These are phyloP conservation scores for Paracanthobrama guichenoti DNA, from an alignment of 2,113 vertebrate species.

Conservation along the genomic window DNA sequence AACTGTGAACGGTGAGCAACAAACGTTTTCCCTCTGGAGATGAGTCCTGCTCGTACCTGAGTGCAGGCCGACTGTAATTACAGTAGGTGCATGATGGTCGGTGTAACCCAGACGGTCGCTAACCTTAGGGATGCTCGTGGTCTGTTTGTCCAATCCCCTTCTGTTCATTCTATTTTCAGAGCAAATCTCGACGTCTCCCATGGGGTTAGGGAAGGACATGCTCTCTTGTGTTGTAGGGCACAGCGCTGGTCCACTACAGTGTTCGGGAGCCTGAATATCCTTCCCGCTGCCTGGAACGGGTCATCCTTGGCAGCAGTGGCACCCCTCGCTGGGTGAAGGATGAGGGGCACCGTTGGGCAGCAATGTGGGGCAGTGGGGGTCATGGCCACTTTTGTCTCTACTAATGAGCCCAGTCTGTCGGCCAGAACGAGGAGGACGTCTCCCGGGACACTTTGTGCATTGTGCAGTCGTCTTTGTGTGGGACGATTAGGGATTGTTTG, in stretches of 20 bases:
- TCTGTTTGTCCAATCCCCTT: conserved; percentile 33
- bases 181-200: neutral
- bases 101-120: neutral
- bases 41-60: neutral
- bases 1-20: neutral
- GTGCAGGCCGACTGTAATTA: conserved; percentile 28
- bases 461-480: conserved; percentile 7
- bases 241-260: conserved; percentile 18
- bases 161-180: conserved; percentile 46
- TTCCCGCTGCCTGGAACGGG: conserved; percentile 35
- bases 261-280: conserved; percentile 29
- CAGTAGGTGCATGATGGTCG: neutral
- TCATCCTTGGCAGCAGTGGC: conserved; percentile 37
- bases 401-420: conserved; percentile 53
- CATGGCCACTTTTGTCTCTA: conserved; percentile 42
- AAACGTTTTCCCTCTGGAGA: conserved; percentile 18
- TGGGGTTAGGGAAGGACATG: conserved; percentile 18
- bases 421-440: conserved; percentile 5
- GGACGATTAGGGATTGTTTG: neutral
- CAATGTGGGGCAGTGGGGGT: conserved; percentile 26
- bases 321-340: conserved; percentile 53
- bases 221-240: conserved; percentile 34
- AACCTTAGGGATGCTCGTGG: conserved; percentile 19
- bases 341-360: conserved; percentile 49
- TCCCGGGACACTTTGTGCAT: conserved; percentile 27